A percentile compares a stretch with the other conserved stretches of the same genome.
Conservation (phyloP, 2,888 invertebrate species). For the Mesodorylaimus sp. region DNA sequence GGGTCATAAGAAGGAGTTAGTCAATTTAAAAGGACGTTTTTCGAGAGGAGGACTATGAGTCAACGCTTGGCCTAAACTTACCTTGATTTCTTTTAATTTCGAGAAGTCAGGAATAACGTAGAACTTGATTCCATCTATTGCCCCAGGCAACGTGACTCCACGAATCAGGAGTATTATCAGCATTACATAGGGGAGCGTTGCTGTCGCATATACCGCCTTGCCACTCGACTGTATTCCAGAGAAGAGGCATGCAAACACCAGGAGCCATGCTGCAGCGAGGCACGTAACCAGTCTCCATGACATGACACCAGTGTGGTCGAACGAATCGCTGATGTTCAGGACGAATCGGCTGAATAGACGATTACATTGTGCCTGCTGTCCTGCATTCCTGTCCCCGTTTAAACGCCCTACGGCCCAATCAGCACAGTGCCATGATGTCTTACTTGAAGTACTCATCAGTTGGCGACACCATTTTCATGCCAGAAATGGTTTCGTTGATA, state of each 20-base stretch:
- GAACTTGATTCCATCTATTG: slow-evolving; percentile 20
- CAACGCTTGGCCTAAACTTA: too few species aligned
- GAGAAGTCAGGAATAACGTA: slow-evolving; percentile 17
- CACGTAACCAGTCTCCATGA: slow-evolving; percentile 28
- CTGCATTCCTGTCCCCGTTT: too few species aligned
- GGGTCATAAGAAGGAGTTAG: too few species aligned
- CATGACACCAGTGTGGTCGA: slow-evolving; percentile 13
- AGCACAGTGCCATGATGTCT: too few species aligned
- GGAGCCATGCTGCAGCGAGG: slow-evolving; percentile 28
- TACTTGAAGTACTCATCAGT: slow-evolving; percentile 8
- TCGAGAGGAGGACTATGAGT: too few species aligned
- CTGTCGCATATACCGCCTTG: slow-evolving; percentile 63
- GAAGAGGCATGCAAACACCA: slow-evolving; percentile 30
- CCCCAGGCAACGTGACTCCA: slow-evolving; percentile 22
- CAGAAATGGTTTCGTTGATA: slow-evolving; percentile 3
- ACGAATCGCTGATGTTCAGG: slow-evolving; percentile 5
- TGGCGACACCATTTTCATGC: too few species aligned
- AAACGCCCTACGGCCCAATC: too few species aligned
- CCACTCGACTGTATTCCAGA: slow-evolving; percentile 31
- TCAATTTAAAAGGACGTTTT: too few species aligned
- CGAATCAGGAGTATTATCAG: slow-evolving; percentile 21
- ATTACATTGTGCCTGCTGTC: too few species aligned
- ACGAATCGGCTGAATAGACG: slow-evolving; percentile 7
- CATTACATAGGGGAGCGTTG: slow-evolving; percentile 45
- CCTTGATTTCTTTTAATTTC: slow-evolving; percentile 9